Conservation (phyloP, 2,888 invertebrate genomes). For the Halocaridina rubra region DNA sequence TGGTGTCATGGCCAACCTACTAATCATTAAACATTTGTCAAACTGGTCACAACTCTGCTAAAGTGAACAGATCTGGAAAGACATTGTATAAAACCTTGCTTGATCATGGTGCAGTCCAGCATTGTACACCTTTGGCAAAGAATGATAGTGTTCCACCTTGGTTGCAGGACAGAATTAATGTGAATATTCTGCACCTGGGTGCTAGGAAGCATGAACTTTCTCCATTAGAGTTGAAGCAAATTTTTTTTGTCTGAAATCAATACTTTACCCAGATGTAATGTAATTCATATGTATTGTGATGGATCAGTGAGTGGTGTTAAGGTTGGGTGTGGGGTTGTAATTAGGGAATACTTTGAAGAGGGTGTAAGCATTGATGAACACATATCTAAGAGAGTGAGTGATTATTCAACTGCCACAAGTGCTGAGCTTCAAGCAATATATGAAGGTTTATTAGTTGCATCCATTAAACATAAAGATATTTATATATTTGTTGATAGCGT, state of each 20-base stretch:
- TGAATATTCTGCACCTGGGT: too few relatives aligned
- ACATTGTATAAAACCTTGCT: not conserved
- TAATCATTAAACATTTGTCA: not conserved
- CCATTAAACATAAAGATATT: too few relatives aligned
- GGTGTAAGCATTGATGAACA: too few relatives aligned
- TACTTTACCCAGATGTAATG: not conserved
- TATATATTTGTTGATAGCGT: too few relatives aligned
- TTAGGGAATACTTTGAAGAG: too few relatives aligned
- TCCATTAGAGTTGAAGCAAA: too few relatives aligned
- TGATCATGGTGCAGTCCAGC: not conserved
- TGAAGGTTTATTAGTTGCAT: too few relatives aligned
- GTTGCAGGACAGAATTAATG: not conserved
- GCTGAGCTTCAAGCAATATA: too few relatives aligned
- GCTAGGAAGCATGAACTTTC: not conserved
- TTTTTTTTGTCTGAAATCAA: not conserved
- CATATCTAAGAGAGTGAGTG: too few relatives aligned
- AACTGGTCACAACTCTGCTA: not conserved
- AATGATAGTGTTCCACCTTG: not conserved
- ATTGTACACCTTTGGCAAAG: not conserved
- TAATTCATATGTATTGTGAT: not conserved
- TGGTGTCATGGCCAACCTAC: too few relatives aligned
- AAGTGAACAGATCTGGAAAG: not conserved
- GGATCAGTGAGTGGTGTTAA: not conserved
- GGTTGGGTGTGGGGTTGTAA: too few relatives aligned
- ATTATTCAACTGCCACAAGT: too few relatives aligned